Percentiles rank a stretch among this genome's conserved stretches.
Evolutionary conservation across 2,113 vertebrate genomes (phyloP).

Genomic region (Chloebia gouldiae): DNA sequence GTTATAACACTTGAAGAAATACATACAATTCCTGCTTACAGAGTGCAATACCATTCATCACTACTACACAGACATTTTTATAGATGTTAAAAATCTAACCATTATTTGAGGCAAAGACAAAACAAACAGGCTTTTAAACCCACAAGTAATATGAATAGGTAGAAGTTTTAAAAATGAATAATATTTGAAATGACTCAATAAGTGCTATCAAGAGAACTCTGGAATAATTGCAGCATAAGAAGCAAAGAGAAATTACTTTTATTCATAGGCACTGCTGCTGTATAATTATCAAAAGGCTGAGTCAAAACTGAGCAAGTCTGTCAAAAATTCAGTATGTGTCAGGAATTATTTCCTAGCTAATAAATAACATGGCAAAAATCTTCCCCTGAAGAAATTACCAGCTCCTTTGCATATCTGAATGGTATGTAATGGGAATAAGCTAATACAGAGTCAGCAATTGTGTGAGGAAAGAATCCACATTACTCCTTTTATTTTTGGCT

Average conservation of each 20-base stretch:
- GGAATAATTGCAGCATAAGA: slow-evolving; percentile 2
- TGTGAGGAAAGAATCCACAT: not conserved
- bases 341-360: slow-evolving; percentile 20
- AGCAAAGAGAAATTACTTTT: slow-evolving; percentile 34
- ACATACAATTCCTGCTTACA: not conserved
- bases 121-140: not conserved
- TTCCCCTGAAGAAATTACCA: slow-evolving; percentile 41
- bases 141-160: not conserved
- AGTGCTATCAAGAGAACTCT: not conserved
- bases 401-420: not conserved
- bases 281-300: slow-evolving; percentile 49
- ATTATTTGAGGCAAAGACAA: not conserved
- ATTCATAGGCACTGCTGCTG: slow-evolving; percentile 31
- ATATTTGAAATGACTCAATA: slow-evolving; percentile 6
- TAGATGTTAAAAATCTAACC: not conserved
- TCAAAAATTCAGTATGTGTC: slow-evolving; percentile 9
- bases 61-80: not conserved
- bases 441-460: slow-evolving; percentile 23
- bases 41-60: not conserved
- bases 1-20: not conserved
- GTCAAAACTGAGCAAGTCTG: slow-evolving; percentile 13
- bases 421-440: not conserved
- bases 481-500: slow-evolving; percentile 48
- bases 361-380: slow-evolving; percentile 21
- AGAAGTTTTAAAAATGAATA: not conserved